Percentiles rank a stretch among this genome's conserved stretches.
These are phyloP conservation scores for Pogonophryne albipinna DNA, from an alignment of 2,797 vertebrate species.

Conservation along the genomic window DNA sequence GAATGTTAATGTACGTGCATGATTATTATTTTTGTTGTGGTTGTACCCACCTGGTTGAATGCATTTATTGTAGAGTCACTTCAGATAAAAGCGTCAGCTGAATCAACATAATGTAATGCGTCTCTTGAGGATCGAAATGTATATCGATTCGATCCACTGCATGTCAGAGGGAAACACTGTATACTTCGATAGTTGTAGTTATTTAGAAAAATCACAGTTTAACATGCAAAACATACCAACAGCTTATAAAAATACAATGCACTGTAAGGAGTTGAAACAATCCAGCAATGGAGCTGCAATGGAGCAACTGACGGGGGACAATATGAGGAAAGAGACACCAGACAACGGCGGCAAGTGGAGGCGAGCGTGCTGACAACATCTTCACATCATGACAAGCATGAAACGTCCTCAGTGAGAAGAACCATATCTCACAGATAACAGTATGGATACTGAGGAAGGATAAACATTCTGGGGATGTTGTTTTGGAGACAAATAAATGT, in stretches of 20 bases:
- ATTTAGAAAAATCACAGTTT: conserved; percentile 17
- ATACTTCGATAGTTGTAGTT: not conserved
- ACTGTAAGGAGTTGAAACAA: conserved; percentile 9
- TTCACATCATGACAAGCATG: conserved; percentile 45
- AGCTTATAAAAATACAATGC: not conserved
- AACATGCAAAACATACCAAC: conserved; percentile 30
- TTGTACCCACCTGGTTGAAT: not conserved
- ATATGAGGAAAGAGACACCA: conserved; percentile 33
- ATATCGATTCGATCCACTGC: not conserved
- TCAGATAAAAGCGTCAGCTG: not conserved
- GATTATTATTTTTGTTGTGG: not conserved
- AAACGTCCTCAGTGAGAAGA: conserved; percentile 13
- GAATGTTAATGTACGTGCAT: not conserved
- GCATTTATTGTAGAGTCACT: not conserved
- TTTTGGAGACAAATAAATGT: conserved; percentile 46
- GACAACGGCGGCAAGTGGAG: conserved; percentile 25
- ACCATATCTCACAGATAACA: conserved; percentile 14
- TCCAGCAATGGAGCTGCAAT: conserved; percentile 12
- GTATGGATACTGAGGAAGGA: conserved; percentile 19
- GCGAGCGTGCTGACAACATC: conserved; percentile 47
- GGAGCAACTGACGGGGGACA: conserved; percentile 29
- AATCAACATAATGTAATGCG: not conserved
- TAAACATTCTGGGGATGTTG: conserved; percentile 29
- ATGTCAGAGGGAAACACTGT: not conserved
- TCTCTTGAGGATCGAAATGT: not conserved